Evolutionary conservation across 2,113 vertebrate genomes (phyloP).

Genomic region (Eleginops maclovinus): DNA sequence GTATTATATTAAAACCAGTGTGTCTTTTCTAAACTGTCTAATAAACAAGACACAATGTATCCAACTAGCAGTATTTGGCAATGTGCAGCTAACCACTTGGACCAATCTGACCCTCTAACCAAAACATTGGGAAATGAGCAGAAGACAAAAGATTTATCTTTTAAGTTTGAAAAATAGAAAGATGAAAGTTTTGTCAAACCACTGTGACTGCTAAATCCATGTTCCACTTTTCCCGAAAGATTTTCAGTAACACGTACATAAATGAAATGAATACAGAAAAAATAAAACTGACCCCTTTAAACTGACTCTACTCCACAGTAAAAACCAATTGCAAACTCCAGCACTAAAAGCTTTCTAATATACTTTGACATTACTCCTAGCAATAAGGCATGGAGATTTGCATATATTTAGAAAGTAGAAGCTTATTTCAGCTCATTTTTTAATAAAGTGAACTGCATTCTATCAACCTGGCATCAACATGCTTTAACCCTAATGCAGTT

Average conservation of each 20-base stretch:
- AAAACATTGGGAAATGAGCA: background rate
- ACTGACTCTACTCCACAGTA: background rate
- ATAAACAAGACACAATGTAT: background rate
- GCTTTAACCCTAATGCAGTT: background rate
- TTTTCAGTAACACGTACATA: no score
- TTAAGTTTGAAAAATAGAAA: background rate
- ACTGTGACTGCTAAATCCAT: no score
- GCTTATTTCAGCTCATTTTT: background rate
- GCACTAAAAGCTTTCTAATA: background rate
- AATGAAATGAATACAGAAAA: no score
- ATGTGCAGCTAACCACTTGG: background rate
- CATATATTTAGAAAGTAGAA: slow-evolving; percentile 20
- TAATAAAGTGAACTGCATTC: background rate
- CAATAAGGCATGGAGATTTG: background rate
- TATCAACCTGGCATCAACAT: background rate
- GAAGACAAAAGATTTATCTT: background rate
- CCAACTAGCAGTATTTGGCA: background rate
- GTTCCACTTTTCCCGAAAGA: no score
- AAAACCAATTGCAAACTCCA: background rate
- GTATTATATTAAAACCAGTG: background rate
- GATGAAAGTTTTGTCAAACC: background rate
- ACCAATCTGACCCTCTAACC: background rate
- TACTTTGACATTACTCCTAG: background rate
- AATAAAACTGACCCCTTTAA: no score
- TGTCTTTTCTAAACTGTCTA: background rate